phyloP scores from a whole-genome alignment of 1,140 invertebrate species.

The Akabosia matsudoensis region DNA sequence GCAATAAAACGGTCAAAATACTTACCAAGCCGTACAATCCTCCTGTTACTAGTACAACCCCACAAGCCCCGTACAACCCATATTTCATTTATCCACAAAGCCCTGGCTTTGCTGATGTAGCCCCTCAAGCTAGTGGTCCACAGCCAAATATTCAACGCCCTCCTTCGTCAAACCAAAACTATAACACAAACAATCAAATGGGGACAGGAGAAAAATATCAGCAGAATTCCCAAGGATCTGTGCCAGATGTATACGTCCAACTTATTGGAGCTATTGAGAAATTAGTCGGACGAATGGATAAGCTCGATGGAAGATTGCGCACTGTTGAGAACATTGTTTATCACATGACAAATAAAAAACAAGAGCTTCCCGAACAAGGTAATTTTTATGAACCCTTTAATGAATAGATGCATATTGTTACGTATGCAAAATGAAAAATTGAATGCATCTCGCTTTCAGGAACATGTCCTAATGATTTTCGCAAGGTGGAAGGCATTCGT shows the following conservation, averaged over 20 bases:
- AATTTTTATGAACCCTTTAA: too few species aligned
- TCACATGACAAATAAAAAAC: constrained; percentile 11
- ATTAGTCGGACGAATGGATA: constrained; percentile 41
- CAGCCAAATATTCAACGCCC: constrained; percentile 18
- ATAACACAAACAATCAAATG: background rate
- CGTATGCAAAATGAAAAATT: background rate
- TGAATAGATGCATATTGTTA: background rate
- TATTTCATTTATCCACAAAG: constrained; percentile 10
- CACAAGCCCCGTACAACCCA: background rate
- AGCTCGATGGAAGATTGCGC: constrained; percentile 37
- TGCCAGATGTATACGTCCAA: constrained; percentile 40
- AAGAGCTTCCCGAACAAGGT: constrained; percentile 28
- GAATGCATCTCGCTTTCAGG: constrained; percentile 27
- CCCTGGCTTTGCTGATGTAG: constrained; percentile 8
- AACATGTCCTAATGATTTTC: constrained; percentile 41
- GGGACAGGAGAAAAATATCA: background rate
- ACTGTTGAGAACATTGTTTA: constrained; percentile 42
- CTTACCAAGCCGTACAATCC: constrained; percentile 16
- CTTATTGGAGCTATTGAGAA: constrained; percentile 43
- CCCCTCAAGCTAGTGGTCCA: constrained; percentile 20
- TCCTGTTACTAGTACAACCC: background rate
- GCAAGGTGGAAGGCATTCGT: constrained; percentile 43
- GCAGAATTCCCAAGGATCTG: constrained; percentile 31
- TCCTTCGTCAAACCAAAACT: background rate
- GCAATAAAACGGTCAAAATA: constrained; percentile 29